Conservation (phyloP, 2,113 vertebrate genomes). For the Tapirus terrestris region DNA sequence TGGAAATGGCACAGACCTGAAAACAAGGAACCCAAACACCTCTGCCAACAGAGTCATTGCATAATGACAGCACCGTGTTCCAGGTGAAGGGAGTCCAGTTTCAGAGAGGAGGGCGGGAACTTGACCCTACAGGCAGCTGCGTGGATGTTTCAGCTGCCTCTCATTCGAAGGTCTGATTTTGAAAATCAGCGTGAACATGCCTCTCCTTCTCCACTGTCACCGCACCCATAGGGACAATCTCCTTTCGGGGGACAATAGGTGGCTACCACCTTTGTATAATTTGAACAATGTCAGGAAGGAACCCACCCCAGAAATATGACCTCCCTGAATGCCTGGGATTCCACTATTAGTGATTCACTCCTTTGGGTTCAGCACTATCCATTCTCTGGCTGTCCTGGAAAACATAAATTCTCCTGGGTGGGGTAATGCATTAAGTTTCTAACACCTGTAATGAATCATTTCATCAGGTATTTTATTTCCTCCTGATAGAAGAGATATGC, state of each 20-base stretch:
- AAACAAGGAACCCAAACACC: conserved; percentile 73
- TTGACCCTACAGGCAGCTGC: neutral
- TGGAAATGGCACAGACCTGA: conserved; percentile 58
- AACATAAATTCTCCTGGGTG: conserved; percentile 47
- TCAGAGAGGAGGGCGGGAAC: neutral
- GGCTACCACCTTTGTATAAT: conserved; percentile 48
- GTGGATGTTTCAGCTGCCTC: neutral
- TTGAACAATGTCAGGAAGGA: conserved; percentile 53
- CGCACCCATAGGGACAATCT: conserved; percentile 8
- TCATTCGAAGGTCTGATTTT: conserved; percentile 16
- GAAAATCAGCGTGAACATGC: neutral
- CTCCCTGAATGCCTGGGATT: conserved; percentile 68
- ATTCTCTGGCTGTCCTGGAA: conserved; percentile 33
- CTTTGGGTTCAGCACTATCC: conserved; percentile 66
- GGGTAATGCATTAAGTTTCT: neutral
- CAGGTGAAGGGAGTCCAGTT: neutral
- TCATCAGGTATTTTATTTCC: neutral
- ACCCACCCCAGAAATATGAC: conserved; percentile 69
- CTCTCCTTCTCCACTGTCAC: neutral
- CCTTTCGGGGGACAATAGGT: conserved; percentile 38
- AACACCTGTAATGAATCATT: neutral
- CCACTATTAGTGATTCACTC: conserved; percentile 74
- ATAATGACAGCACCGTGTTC: neutral
- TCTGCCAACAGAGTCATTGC: conserved; percentile 61
- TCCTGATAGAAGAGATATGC: neutral